Evolutionary conservation across 2,113 vertebrate species (phyloP).

Genomic region (Raphicerus campestris): DNA sequence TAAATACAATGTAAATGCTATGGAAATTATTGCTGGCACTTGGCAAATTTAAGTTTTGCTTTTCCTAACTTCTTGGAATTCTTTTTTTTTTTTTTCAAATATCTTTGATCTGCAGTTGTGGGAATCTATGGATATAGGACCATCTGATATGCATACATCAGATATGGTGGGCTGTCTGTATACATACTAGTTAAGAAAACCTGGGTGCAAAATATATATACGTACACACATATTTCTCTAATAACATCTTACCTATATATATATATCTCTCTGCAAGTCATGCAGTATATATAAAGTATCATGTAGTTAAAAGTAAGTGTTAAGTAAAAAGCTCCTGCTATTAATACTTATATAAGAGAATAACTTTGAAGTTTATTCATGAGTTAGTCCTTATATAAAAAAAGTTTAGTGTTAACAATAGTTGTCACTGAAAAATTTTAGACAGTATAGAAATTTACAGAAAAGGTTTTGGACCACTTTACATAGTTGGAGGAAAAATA

Average conservation of each 20-base stretch:
- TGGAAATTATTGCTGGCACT: neutral
- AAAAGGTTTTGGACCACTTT: too few relatives aligned
- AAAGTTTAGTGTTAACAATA: conserved; percentile 55
- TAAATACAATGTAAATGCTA: neutral
- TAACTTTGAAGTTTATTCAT: conserved; percentile 38
- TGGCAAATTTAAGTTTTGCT: neutral
- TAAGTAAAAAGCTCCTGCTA: conserved; percentile 51
- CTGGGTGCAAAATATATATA: neutral
- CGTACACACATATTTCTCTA: neutral
- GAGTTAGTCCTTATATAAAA: conserved; percentile 53
- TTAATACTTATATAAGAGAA: conserved; percentile 41
- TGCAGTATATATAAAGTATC: conserved; percentile 27
- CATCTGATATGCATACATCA: neutral
- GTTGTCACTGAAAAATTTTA: conserved; percentile 53
- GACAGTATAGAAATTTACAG: conserved; percentile 60
- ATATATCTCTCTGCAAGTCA: neutral
- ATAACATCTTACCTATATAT: neutral
- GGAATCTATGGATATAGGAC: neutral
- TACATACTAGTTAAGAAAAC: conserved; percentile 26
- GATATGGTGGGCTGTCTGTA: neutral
- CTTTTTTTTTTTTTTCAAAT: neutral
- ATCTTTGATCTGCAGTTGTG: neutral
- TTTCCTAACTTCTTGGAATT: neutral
- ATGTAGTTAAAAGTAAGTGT: conserved; percentile 46
- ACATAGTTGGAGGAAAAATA: too few relatives aligned